Base-by-base conservation (phyloP, 2,888 invertebrate genomes). In the Dendrolimus houi region DNA sequence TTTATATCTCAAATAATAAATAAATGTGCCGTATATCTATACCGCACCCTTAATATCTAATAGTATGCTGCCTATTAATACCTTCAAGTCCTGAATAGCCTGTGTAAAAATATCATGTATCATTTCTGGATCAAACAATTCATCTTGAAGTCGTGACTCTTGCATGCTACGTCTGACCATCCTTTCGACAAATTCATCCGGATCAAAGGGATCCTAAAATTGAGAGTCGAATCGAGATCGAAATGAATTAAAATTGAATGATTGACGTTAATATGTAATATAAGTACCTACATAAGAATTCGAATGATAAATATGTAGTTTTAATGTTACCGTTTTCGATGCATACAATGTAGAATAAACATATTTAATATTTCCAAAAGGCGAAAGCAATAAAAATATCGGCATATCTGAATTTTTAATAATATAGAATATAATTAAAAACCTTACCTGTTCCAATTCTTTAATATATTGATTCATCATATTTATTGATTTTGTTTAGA, bases 171-270 rank as follows among this genome's bases (percentile, higher is more conserved):
- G 93, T 95, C 99, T 97, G 52, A 99, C 99, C 74, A 99, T 92
- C 58, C 98, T 93, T 81, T 99, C 99, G 1, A 99, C 98, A 91
- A 99, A 99, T 79, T 99, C 99, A 74, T 98, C 97, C 10, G 98
- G 95, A 89, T 98, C 97, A 80, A 99, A 99, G 0, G 98, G 97
- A 77, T 98, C 98, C 97, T 99, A 71, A 58, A 85, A 82, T 52
- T 55, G n/a, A 53, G 29, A 6, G 29, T 29, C 6, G 6, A 6
- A 29, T 6, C 29, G 29, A 29, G 29, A 29, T 6, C 29, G 29
- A 29, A 29, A 29, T 29, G 29, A 29, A 29, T 29, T 29, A 29
- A 29, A 6, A 29, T 29, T 29, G 6, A 29, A 29, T 29, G 6
- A 29, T 29, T 17, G 17, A n/a, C n/a, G n/a, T 29, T 29, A 29